These are phyloP conservation scores for Corythaeola cristata DNA, from an alignment of 2,113 vertebrate genomes.

Conservation along the genomic window DNA sequence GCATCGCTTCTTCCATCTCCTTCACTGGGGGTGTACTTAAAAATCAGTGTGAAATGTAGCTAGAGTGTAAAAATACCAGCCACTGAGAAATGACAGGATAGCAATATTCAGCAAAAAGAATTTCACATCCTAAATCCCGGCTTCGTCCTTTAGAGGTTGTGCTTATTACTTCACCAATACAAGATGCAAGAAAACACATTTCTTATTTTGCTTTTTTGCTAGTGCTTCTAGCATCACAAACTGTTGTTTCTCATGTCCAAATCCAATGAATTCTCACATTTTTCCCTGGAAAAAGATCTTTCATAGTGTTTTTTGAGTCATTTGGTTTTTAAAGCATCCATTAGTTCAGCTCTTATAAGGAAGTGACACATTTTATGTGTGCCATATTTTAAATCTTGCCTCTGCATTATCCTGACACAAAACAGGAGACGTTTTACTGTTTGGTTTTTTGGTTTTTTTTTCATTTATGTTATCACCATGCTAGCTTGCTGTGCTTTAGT, in stretches of 20 bases:
- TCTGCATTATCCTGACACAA: neutral
- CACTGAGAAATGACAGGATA: neutral
- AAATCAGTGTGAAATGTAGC: neutral
- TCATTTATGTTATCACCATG: neutral
- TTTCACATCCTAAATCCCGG: neutral
- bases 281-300: neutral
- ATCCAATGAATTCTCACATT: neutral
- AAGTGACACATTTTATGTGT: neutral
- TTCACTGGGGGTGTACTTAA: neutral
- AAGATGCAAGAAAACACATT: neutral
- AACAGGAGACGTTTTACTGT: neutral
- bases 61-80: neutral
- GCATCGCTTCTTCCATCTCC: neutral
- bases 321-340: neutral
- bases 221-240: neutral
- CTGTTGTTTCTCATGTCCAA: neutral
- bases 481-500: neutral
- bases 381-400: neutral
- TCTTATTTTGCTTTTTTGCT: neutral
- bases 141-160: neutral
- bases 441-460: neutral
- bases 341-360: neutral
- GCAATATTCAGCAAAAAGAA: neutral
- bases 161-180: neutral
- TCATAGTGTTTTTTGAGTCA: neutral